A percentile compares a stretch with the other conserved stretches of the same genome.
These are phyloP conservation scores for Euborellia annulipes DNA, from an alignment of 1,140 invertebrate genomes.

Conservation along the genomic window DNA sequence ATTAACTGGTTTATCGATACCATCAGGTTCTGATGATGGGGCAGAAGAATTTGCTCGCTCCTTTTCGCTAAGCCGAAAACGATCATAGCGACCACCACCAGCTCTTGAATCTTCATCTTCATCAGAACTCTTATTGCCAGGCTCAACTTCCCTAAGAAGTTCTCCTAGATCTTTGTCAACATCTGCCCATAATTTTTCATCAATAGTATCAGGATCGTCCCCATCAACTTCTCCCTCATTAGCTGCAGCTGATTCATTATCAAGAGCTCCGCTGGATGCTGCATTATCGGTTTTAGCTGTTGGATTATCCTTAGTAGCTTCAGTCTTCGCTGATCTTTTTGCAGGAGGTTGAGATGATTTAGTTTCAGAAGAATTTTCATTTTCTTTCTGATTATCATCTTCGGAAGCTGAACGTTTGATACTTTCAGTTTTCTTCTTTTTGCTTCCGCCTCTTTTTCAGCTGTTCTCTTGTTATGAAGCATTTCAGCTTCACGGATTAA, in stretches of 20 bases:
- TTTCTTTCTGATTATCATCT: conserved; percentile 13
- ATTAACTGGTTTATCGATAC: neutral
- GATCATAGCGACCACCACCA: conserved; percentile 23
- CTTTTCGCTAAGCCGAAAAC: conserved; percentile 9
- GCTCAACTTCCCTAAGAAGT: conserved; percentile 43
- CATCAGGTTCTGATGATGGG: conserved; percentile 6
- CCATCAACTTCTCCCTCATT: conserved; percentile 13
- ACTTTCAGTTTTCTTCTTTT: conserved; percentile 12
- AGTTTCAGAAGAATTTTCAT: conserved; percentile 2
- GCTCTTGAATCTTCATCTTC: conserved; percentile 50
- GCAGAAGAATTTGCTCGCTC: neutral
- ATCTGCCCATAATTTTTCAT: conserved; percentile 51
- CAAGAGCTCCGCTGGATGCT: conserved; percentile 12
- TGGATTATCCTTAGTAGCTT: conserved; percentile 9
- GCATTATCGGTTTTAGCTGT: conserved; percentile 14
- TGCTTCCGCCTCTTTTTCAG: conserved; percentile 20
- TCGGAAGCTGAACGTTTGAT: conserved; percentile 10
- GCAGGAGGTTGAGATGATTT: neutral
- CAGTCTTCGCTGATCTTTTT: conserved; percentile 6
- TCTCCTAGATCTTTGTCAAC: conserved; percentile 59
- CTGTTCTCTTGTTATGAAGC: conserved; percentile 40
- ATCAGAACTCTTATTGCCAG: conserved; percentile 41
- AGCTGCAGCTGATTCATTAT: neutral
- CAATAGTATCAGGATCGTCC: conserved; percentile 26
- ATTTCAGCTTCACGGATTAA: conserved; percentile 46